Evolutionary conservation across 2,888 invertebrate genomes (phyloP).

Genomic region (Caradrina clavipalpis): DNA sequence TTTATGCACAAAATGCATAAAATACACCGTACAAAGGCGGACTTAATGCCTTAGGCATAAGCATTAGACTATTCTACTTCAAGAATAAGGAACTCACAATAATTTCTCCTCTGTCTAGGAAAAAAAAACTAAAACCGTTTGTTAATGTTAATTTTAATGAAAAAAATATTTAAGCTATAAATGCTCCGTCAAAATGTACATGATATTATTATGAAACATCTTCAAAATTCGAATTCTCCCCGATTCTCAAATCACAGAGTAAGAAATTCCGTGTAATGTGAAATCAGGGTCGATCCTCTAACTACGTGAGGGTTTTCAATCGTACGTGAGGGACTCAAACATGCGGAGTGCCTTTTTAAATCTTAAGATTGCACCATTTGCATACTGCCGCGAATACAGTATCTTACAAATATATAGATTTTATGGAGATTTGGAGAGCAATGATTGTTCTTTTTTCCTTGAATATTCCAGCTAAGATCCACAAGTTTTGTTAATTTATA

Average conservation of each 20-base stretch:
- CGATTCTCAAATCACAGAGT: conserved; percentile 14
- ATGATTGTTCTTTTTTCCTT: neutral
- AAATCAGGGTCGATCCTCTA: conserved; percentile 36
- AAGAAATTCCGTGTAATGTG: conserved; percentile 17
- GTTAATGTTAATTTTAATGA: neutral
- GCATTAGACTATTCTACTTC: too few relatives aligned
- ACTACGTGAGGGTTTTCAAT: conserved; percentile 38
- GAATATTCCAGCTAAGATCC: neutral
- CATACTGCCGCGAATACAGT: neutral
- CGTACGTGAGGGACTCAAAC: conserved; percentile 33
- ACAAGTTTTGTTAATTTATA: neutral
- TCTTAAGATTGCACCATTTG: conserved; percentile 27
- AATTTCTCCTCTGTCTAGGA: too few relatives aligned
- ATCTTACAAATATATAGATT: neutral
- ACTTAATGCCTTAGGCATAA: too few relatives aligned
- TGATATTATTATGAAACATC: neutral
- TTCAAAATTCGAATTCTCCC: neutral
- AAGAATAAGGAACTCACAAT: too few relatives aligned
- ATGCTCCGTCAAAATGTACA: neutral
- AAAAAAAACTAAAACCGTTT: too few relatives aligned
- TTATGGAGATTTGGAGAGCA: neutral
- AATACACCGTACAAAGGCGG: too few relatives aligned
- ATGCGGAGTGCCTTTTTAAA: conserved; percentile 19
- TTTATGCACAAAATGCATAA: too few relatives aligned
- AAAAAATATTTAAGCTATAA: neutral